Evolutionary conservation across 2,888 invertebrate species (phyloP).

Genomic region (Aproaerema taeniolella): DNA sequence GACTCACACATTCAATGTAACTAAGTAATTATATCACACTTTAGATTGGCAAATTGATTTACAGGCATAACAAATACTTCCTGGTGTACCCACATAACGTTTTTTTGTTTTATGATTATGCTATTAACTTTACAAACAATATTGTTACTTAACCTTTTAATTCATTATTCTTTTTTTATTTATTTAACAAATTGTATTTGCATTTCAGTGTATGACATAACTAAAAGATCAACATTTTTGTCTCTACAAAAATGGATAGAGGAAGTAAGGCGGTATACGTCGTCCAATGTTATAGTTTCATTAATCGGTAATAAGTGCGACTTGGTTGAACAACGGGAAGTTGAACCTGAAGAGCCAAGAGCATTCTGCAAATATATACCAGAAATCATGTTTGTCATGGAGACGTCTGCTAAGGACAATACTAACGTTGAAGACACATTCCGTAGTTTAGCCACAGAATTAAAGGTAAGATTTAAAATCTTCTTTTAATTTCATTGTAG

Average conservation of each 20-base stretch:
- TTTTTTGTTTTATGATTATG: no score
- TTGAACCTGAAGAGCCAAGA: constrained; percentile 91
- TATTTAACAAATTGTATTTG: neutral
- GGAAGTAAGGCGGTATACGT: constrained; percentile 95
- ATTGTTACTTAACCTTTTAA: no score
- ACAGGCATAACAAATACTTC: no score
- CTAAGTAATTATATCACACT: neutral
- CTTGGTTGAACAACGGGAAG: constrained; percentile 87
- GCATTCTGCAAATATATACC: constrained; percentile 91
- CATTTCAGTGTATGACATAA: constrained; percentile 93
- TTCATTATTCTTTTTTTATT: neutral
- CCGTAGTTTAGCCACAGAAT: constrained; percentile 88
- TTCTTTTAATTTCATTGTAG: neutral
- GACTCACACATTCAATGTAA: neutral
- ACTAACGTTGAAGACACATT: constrained; percentile 94
- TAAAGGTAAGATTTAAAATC: constrained; percentile 82
- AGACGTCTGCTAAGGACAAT: constrained; percentile 94
- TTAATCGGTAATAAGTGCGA: constrained; percentile 96
- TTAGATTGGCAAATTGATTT: no score
- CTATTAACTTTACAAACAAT: no score
- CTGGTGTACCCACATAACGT: no score
- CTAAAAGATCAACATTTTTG: constrained; percentile 93
- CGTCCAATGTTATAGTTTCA: constrained; percentile 92
- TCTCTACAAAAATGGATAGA: constrained; percentile 97
- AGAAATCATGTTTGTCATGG: constrained; percentile 90